phyloP scores from a whole-genome alignment of 2,113 vertebrate species.

The Macrotis lagotis region DNA sequence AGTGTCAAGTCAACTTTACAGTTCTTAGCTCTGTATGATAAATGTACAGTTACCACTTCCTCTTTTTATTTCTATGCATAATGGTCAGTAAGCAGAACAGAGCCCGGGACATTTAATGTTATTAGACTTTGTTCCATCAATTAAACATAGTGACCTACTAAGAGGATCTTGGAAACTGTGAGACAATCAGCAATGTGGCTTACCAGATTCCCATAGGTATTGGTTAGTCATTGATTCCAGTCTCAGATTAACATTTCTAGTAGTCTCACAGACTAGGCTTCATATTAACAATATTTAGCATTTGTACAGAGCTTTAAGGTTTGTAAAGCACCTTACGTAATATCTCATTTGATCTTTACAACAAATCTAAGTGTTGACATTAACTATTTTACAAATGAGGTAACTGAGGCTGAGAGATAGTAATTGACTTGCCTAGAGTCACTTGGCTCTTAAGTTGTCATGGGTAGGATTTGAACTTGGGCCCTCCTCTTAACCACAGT shows the following conservation, averaged over 20 bases:
- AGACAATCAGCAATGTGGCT: background rate
- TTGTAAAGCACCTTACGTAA: background rate
- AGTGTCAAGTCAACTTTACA: background rate
- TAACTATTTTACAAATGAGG: background rate
- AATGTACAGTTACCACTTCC: background rate
- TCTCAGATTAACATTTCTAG: background rate
- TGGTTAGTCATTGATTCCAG: background rate
- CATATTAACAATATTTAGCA: background rate
- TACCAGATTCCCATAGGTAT: background rate
- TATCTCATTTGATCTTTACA: background rate
- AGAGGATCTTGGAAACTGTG: background rate
- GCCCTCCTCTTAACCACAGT: background rate
- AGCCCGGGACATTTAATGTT: background rate
- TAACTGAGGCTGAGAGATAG: background rate
- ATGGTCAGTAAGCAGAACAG: background rate
- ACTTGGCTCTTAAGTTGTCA: background rate
- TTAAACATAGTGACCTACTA: background rate
- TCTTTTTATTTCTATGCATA: background rate
- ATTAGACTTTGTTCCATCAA: background rate
- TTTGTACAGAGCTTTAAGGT: background rate
- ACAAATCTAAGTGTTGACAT: background rate
- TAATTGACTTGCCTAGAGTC: background rate
- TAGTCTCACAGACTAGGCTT: background rate
- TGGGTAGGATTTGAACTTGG: background rate
- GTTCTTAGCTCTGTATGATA: background rate